phyloP scores from a whole-genome alignment of 2,888 invertebrate genomes.

The Villa cingulata region DNA sequence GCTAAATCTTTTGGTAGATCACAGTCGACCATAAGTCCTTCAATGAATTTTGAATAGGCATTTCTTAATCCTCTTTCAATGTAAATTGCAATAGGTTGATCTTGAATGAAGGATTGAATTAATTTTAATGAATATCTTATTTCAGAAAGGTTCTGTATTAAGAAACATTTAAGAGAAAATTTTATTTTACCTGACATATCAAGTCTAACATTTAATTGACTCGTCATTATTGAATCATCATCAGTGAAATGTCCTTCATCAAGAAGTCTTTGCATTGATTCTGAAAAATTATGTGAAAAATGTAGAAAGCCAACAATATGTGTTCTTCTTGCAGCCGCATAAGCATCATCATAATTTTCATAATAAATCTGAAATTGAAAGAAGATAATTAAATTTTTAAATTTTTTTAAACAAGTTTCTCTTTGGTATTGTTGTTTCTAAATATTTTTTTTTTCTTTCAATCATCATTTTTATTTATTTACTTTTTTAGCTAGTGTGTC shows the following conservation, averaged over 20 bases:
- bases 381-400: neutral
- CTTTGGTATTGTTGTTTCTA: no score
- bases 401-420: neutral
- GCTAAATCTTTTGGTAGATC: conserved; percentile 44
- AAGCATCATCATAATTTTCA: conserved; percentile 40
- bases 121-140: neutral
- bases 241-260: conserved; percentile 45
- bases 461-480: conserved; percentile 2
- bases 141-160: neutral
- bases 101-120: conserved; percentile 42
- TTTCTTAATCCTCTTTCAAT: conserved; percentile 55
- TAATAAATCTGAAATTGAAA: conserved; percentile 36
- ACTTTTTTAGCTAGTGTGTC: conserved; percentile 42
- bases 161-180: neutral
- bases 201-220: conserved; percentile 54
- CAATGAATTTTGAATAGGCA: conserved; percentile 53
- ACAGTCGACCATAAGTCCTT: conserved; percentile 49
- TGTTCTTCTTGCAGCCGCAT: conserved; percentile 40
- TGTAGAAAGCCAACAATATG: conserved; percentile 49
- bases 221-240: conserved; percentile 40
- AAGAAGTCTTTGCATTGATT: conserved; percentile 43
- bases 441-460: no score
- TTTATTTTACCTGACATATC: conserved; percentile 55
- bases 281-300: conserved; percentile 60
- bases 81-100: conserved; percentile 68